Conservation (phyloP, 2,797 vertebrate genomes). For the Buphagus erythrorhynchus region DNA sequence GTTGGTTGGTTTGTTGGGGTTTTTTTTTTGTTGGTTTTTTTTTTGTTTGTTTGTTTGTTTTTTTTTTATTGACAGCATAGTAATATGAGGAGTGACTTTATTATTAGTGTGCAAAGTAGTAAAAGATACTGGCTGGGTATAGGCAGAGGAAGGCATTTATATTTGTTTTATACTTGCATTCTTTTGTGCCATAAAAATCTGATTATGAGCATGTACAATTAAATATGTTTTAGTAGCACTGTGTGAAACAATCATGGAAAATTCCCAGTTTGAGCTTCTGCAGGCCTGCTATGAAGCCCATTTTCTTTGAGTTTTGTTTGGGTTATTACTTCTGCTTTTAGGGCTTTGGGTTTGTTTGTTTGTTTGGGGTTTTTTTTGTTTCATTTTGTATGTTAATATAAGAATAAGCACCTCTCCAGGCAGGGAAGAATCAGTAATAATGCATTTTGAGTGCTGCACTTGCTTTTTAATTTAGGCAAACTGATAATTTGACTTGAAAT, state of each 20-base stretch:
- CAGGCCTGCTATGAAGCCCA: neutral
- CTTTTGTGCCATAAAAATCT: conserved; percentile 16
- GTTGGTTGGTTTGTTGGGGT: too few species aligned
- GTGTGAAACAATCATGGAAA: conserved; percentile 22
- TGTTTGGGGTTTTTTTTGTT: neutral
- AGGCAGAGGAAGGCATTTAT: neutral
- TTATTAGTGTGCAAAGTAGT: neutral
- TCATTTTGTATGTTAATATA: neutral
- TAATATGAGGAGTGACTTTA: neutral
- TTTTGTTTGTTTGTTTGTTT: neutral
- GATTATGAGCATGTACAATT: neutral
- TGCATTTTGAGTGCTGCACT: neutral
- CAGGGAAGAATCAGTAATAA: neutral
- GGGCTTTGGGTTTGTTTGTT: neutral
- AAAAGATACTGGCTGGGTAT: neutral
- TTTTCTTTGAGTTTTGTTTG: neutral
- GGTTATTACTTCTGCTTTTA: neutral
- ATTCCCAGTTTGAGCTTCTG: neutral
- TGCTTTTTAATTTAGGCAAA: neutral
- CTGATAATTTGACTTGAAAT: neutral
- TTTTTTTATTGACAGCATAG: neutral
- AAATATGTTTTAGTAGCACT: conserved; percentile 15
- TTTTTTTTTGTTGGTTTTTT: neutral
- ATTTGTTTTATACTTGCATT: neutral
- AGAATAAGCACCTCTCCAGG: neutral